phyloP scores from a whole-genome alignment of 1,140 invertebrate species.

The Drosophila sproati region DNA sequence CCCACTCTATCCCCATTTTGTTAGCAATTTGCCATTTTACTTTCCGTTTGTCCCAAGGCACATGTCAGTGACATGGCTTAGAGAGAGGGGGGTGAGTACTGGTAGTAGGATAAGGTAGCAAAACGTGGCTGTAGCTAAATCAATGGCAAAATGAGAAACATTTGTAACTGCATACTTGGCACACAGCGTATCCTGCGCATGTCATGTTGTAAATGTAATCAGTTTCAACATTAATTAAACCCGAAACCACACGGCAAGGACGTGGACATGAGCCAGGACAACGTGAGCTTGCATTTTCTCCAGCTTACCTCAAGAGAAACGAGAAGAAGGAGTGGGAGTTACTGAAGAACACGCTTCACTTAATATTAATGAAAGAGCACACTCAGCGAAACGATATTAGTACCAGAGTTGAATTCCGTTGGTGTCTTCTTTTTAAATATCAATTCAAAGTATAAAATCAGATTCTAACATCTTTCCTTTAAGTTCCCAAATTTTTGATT shows the following conservation, averaged over 20 bases:
- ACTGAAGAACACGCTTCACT: background rate
- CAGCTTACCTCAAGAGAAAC: slow-evolving; percentile 25
- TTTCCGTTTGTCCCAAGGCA: slow-evolving; percentile 35
- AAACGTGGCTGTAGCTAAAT: slow-evolving; percentile 46
- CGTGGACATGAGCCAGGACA: slow-evolving; percentile 14
- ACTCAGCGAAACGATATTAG: background rate
- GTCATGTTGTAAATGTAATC: slow-evolving; percentile 42
- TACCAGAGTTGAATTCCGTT: too few species aligned
- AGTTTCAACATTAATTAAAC: slow-evolving; percentile 70
- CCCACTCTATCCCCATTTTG: slow-evolving; percentile 17
- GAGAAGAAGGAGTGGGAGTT: background rate
- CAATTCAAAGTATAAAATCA: too few species aligned
- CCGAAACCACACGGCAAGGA: slow-evolving; percentile 50
- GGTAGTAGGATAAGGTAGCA: background rate
- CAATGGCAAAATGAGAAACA: slow-evolving; percentile 61
- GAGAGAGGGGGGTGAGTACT: background rate
- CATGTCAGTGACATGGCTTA: slow-evolving; percentile 21
- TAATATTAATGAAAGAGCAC: slow-evolving; percentile 46
- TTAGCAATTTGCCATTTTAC: slow-evolving; percentile 48
- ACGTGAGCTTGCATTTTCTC: slow-evolving; percentile 50
- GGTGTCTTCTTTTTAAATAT: too few species aligned
- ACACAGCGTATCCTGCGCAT: slow-evolving; percentile 9
- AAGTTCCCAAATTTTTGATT: too few species aligned
- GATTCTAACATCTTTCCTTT: too few species aligned
- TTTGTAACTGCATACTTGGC: slow-evolving; percentile 55